phyloP scores from a whole-genome alignment of 2,113 vertebrate species.

The Otis tarda region DNA sequence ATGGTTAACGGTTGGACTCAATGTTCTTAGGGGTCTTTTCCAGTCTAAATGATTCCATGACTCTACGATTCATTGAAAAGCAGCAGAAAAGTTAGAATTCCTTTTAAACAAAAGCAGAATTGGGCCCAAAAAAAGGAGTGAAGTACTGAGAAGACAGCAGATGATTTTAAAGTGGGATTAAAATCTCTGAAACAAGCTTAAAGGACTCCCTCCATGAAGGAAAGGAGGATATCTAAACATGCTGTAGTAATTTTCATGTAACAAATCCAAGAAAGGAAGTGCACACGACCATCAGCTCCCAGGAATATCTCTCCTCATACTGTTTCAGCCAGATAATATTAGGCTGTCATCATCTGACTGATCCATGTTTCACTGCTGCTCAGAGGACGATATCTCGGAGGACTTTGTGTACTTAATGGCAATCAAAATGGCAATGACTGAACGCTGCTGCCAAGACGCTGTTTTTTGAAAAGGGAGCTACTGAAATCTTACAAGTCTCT shows the following conservation, averaged over 20 bases:
- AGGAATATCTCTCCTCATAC: background rate
- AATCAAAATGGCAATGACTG: slow-evolving; percentile 23
- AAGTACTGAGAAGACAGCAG: background rate
- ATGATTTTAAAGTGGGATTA: background rate
- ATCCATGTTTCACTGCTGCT: background rate
- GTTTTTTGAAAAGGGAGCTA: background rate
- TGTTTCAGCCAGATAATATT: background rate
- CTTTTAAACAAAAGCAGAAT: background rate
- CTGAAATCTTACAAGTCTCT: background rate
- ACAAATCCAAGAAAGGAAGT: background rate
- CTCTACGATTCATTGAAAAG: background rate
- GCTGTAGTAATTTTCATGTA: background rate
- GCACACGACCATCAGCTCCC: background rate
- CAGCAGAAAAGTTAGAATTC: background rate
- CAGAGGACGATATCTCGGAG: background rate
- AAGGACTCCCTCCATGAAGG: background rate
- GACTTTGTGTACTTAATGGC: background rate
- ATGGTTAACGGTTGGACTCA: background rate
- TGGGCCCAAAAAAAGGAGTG: background rate
- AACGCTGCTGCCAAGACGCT: background rate
- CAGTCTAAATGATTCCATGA: background rate
- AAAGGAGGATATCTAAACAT: background rate
- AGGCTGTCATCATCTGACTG: background rate
- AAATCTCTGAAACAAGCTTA: background rate
- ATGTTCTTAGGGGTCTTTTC: no score